Evolutionary conservation across 2,113 vertebrate genomes (phyloP).

Genomic region (Halcyon malimbica): DNA sequence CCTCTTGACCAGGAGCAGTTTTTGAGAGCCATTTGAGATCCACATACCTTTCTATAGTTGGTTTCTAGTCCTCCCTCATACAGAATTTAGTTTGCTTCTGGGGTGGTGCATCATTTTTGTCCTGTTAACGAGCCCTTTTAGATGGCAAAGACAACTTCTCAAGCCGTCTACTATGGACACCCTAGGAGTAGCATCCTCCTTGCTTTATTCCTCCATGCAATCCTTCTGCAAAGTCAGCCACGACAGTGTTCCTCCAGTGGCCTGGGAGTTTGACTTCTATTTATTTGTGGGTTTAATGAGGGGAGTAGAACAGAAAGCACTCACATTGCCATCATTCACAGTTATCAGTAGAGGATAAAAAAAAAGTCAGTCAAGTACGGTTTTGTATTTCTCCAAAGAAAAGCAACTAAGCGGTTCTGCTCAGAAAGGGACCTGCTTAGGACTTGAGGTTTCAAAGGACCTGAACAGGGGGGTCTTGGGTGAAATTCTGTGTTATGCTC

Average conservation of each 20-base stretch:
- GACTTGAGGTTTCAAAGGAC: conserved; percentile 18
- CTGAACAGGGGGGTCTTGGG: neutral
- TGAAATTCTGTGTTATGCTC: conserved; percentile 36
- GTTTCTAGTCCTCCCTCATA: neutral
- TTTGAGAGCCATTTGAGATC: neutral
- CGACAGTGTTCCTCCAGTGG: neutral
- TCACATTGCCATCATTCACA: neutral
- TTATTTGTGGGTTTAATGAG: neutral
- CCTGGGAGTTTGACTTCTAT: neutral
- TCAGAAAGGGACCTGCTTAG: conserved; percentile 25
- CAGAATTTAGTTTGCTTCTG: neutral
- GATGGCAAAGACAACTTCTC: neutral
- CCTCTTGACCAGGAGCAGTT: neutral
- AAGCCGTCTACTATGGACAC: neutral
- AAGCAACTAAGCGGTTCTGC: neutral
- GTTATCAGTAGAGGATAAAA: neutral
- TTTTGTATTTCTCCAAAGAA: conserved; percentile 37
- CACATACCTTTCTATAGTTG: neutral
- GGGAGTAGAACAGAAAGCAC: neutral
- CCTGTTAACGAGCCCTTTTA: neutral
- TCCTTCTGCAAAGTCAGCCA: neutral
- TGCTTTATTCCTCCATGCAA: neutral
- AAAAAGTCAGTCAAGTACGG: neutral
- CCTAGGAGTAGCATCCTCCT: neutral
- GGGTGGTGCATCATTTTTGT: neutral